Evolutionary conservation across 2,797 vertebrate species (phyloP).

Genomic region (Gadopsis marmoratus): DNA sequence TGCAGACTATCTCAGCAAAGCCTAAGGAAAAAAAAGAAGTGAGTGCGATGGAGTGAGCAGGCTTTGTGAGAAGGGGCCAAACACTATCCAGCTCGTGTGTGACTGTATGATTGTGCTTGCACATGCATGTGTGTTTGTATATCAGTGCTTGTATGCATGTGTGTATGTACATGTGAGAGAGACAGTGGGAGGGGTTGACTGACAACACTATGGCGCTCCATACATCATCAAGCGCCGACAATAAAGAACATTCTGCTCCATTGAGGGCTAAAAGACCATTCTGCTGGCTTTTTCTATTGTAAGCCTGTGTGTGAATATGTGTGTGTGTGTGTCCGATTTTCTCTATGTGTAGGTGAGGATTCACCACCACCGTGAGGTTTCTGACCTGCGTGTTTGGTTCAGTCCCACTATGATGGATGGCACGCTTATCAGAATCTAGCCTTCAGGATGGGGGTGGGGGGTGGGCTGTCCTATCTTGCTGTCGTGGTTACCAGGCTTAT

Average conservation of each 20-base stretch:
- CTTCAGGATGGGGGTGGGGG: slow-evolving; percentile 62
- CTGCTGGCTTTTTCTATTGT: slow-evolving; percentile 27
- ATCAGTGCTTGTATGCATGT: background rate
- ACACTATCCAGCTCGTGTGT: slow-evolving; percentile 28
- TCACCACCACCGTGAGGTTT: slow-evolving; percentile 59
- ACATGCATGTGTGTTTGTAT: slow-evolving; percentile 5
- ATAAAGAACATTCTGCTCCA: slow-evolving; percentile 73
- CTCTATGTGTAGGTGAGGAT: slow-evolving; percentile 50
- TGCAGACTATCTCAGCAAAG: slow-evolving; percentile 73
- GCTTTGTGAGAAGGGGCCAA: slow-evolving; percentile 45
- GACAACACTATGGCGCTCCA: slow-evolving; percentile 68
- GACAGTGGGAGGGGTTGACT: slow-evolving; percentile 55
- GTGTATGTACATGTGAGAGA: slow-evolving; percentile 16
- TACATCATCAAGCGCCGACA: slow-evolving; percentile 77
- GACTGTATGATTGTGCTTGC: slow-evolving; percentile 41
- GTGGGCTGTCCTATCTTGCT: slow-evolving; percentile 68
- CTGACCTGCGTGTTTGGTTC: slow-evolving; percentile 73
- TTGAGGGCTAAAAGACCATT: slow-evolving; percentile 58
- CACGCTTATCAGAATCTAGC: slow-evolving; percentile 73
- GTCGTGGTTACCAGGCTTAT: slow-evolving; percentile 74
- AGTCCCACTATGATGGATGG: slow-evolving; percentile 77
- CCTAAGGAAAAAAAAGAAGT: slow-evolving; percentile 39
- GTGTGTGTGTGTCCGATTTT: background rate
- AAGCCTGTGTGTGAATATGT: slow-evolving; percentile 23
- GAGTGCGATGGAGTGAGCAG: slow-evolving; percentile 31